Percentiles rank a stretch among this genome's conserved stretches.
Evolutionary conservation across 2,888 invertebrate species (phyloP).

Genomic region (Protonemura montana): DNA sequence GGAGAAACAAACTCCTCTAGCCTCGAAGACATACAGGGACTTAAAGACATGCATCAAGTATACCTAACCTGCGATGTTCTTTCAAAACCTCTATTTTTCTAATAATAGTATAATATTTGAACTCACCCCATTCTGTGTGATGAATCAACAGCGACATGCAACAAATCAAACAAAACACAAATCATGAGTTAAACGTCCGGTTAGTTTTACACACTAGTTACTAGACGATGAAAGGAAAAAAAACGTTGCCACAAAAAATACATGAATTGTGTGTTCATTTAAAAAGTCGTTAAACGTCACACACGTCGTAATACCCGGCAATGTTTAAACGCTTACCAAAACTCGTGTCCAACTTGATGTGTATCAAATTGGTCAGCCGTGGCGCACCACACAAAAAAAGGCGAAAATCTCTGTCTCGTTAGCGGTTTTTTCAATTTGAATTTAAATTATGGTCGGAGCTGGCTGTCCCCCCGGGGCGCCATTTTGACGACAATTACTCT

Average conservation of each 20-base stretch:
- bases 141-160: constrained; percentile 40
- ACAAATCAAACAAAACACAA: constrained; percentile 40
- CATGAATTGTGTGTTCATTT: neutral
- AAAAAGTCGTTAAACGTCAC: neutral
- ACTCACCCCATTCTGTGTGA: constrained; percentile 68
- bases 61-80: no score
- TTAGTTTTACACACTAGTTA: neutral
- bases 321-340: constrained; percentile 13
- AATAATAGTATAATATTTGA: neutral
- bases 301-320: neutral
- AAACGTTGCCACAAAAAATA: neutral
- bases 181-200: constrained; percentile 19
- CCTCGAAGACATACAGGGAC: neutral
- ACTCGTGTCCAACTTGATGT: constrained; percentile 3
- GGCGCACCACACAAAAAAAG: neutral
- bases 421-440: constrained; percentile 8
- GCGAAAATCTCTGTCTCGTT: constrained; percentile 26
- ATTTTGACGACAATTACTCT: constrained; percentile 32
- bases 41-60: no score
- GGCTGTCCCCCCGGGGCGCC: constrained; percentile 2
- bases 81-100: no score
- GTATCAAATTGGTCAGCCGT: constrained; percentile 1
- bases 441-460: constrained; percentile 1
- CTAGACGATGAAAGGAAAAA: neutral
- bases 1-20: neutral